Evolutionary conservation across 2,888 invertebrate species (phyloP), one percentile per base, ranked within the genome.

Genomic region (Merodon equestris): DNA sequence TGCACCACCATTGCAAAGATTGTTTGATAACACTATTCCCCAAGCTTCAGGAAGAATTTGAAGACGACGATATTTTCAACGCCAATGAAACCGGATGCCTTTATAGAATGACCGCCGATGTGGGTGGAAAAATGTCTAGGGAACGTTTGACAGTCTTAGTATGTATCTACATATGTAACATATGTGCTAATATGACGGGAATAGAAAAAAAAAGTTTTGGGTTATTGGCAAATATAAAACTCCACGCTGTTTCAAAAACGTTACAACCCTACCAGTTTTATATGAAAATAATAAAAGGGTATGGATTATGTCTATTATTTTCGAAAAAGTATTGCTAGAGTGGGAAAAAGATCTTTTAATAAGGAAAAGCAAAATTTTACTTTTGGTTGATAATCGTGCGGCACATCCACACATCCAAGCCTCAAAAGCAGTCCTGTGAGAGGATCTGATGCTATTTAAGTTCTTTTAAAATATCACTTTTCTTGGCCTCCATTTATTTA

Each of bases 91-190:
- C n/a, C n/a, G n/a, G n/a, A n/a, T n/a, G n/a, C n/a, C n/a, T n/a
- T n/a, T 51, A 71, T 56, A 84, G 81, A 64, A 71, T 83, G 51
- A 82, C 82, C 53, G 83, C 84, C 0, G n/a, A 83, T 42, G 13
- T 42, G n/a, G 40, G 56, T 10, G 44, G 15, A 44, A 44, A 57
- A 58, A 45, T 45, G 57, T 57, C 56, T 40, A 54, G 40, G 13
- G 54, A 19, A 10, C 40, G 42, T 38, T 38, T 38, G 40, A 54
- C 54, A 42, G 54, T 42, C 42, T 19, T 42, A 42, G 40, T 54
- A 19, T 42, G n/a, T n/a, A n/a, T n/a, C n/a, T n/a, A n/a, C n/a
- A n/a, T n/a, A n/a, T n/a, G n/a, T n/a, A n/a, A n/a, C n/a, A n/a
- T n/a, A n/a, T n/a, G 18, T 42, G 14, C 54, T 18, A 54, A 54